Percentiles rank a stretch among this genome's conserved stretches.
Evolutionary conservation across 2,888 invertebrate species (phyloP).

Genomic region (Ditula angustiorana): DNA sequence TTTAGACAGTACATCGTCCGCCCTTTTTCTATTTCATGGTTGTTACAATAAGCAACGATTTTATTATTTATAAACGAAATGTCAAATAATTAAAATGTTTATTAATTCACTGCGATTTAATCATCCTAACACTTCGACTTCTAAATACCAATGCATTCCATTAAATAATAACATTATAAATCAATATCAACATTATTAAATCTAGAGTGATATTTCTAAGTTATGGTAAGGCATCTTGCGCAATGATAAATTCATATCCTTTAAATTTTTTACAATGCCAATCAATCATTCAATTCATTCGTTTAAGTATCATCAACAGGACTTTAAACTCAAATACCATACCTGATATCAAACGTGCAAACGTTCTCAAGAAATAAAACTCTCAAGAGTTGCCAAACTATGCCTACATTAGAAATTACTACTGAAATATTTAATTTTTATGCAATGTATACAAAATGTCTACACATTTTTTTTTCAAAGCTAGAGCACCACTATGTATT

Average conservation of each 20-base stretch:
- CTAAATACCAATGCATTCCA: constrained; percentile 61
- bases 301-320: constrained; percentile 31
- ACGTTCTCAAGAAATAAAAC: background rate
- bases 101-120: constrained; percentile 50
- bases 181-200: constrained; percentile 47
- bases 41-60: constrained; percentile 1
- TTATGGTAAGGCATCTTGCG: constrained; percentile 45
- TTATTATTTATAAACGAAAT: constrained; percentile 16
- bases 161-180: constrained; percentile 71
- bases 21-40: constrained; percentile 8
- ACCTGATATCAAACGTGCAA: background rate
- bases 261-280: too few species aligned
- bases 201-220: constrained; percentile 41
- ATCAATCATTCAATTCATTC: constrained; percentile 30
- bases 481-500: constrained; percentile 30
- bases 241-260: constrained; percentile 29
- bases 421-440: background rate
- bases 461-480: background rate
- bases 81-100: constrained; percentile 54
- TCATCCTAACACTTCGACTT: constrained; percentile 54
- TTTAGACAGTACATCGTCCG: background rate
- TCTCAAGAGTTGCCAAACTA: background rate
- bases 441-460: background rate
- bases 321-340: background rate
- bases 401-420: background rate